Base-by-base conservation (phyloP, 2,113 vertebrate genomes). In the Ctenomys sociabilis region DNA sequence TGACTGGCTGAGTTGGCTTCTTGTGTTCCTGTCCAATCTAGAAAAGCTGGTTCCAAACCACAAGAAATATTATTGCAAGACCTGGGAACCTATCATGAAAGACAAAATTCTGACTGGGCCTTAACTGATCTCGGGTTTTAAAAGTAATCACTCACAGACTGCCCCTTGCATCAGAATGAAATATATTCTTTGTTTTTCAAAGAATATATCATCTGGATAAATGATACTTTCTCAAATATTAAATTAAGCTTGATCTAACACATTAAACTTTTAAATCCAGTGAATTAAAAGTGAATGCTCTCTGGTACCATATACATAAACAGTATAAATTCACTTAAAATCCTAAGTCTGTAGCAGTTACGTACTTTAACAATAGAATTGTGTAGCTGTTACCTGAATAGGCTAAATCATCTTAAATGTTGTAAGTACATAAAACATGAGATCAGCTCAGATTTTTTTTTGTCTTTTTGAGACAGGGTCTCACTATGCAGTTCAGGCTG, bases 261-360 rank as follows among this genome's bases (percentile, higher is more conserved):
- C 89, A 89, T 92, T 64, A 92, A 85, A 89, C 28, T 89, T 88
- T 89, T 78, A 83, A 94, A 80, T 70, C 63, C 43, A 85, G 28
- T 35, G 43, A 85, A 72, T 57, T 84, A 84, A 61, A 83, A 91
- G 73, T 26, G 40, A 82, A 40, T 94, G 87, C 43, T 78, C 91
- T 88, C 43, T 68, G 37, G 84, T 68, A 94, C 49, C 30, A 30
- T 30, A 52, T 52, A 75, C 45, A 86, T 28, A 82, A 73, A 83
- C 19, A 75, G 35, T 78, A 88, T 8, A 59, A 88, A 70, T 30
- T 63, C 40, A 88, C 61, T 88, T 92, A 70, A 88, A 80, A 96
- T 78, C 45, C 52, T 70, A 94, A 32, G 26, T 84, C 88, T 52
- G 86, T 19, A 57, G 43, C 54, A 57, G 30, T 57, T 87, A 82